Conservation (phyloP, 2,113 vertebrate species). For the Tichodroma muraria region DNA sequence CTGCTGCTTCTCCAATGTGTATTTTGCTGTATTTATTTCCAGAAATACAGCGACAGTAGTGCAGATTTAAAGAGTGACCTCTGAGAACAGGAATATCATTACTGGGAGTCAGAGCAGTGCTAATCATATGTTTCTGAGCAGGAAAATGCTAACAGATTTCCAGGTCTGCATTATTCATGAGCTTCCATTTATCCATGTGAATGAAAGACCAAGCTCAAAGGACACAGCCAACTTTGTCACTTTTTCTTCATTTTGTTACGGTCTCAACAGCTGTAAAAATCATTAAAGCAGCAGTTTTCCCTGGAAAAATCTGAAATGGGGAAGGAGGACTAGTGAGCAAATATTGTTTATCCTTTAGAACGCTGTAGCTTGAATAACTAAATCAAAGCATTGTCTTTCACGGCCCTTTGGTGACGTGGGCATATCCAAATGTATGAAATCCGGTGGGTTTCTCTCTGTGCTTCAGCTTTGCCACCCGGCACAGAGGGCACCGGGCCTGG, state of each 20-base stretch:
- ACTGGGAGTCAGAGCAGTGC: background rate
- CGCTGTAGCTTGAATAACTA: background rate
- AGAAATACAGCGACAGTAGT: background rate
- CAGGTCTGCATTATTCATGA: slow-evolving; percentile 60
- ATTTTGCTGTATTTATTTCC: background rate
- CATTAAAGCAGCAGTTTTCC: slow-evolving; percentile 1
- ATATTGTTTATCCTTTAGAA: background rate
- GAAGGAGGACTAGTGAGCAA: background rate
- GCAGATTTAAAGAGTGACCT: slow-evolving; percentile 33
- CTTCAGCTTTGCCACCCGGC: too few species aligned
- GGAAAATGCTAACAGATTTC: slow-evolving; percentile 43
- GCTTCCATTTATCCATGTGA: slow-evolving; percentile 38
- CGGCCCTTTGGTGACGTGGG: rapidly evolving
- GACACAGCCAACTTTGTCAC: background rate
- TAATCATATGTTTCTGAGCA: slow-evolving; percentile 53
- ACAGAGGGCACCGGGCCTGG: too few species aligned
- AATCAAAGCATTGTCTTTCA: background rate
- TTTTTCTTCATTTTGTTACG: background rate
- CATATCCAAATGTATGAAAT: background rate
- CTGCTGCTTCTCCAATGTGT: background rate
- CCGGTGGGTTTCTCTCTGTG: background rate
- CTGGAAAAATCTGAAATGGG: background rate
- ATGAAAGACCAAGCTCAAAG: slow-evolving; percentile 35
- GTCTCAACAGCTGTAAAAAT: slow-evolving; percentile 46
- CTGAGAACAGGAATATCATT: slow-evolving; percentile 38